A percentile compares a stretch with the other conserved stretches of the same genome.
phyloP scores from a whole-genome alignment of 2,797 vertebrate species.

The Stomatorhinus walkeri region DNA sequence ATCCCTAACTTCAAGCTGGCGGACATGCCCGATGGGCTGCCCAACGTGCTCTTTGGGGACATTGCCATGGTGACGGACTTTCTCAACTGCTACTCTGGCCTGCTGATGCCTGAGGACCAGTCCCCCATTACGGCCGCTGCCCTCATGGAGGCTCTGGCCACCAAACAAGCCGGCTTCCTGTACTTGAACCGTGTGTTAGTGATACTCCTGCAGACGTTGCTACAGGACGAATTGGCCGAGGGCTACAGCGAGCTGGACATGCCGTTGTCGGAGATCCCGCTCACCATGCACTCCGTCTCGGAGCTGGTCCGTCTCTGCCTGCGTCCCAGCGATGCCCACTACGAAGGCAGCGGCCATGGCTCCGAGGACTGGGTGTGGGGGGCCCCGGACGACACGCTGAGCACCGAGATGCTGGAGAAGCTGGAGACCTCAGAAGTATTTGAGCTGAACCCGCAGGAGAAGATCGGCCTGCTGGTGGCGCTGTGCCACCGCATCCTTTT shows the following conservation, averaged over 20 bases:
- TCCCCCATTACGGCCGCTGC: slow-evolving; percentile 81
- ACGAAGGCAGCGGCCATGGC: slow-evolving; percentile 69
- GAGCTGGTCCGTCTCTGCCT: slow-evolving; percentile 90
- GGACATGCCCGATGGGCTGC: slow-evolving; percentile 90
- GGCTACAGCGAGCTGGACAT: slow-evolving; percentile 92
- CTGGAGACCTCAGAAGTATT: slow-evolving; percentile 87
- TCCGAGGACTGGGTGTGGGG: slow-evolving; percentile 52
- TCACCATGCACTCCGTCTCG: slow-evolving; percentile 87
- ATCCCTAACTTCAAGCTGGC: slow-evolving; percentile 80
- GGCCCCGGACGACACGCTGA: slow-evolving; percentile 79
- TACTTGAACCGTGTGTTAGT: slow-evolving; percentile 88
- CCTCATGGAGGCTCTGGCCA: slow-evolving; percentile 83
- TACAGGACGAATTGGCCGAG: slow-evolving; percentile 94
- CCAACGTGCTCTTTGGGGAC: slow-evolving; percentile 88
- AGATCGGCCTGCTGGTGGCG: slow-evolving; percentile 76
- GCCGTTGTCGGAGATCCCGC: slow-evolving; percentile 88
- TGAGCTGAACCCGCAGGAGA: slow-evolving; percentile 82
- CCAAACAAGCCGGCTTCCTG: slow-evolving; percentile 85
- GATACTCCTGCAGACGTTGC: slow-evolving; percentile 85
- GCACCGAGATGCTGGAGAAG: slow-evolving; percentile 84
- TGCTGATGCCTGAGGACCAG: slow-evolving; percentile 87
- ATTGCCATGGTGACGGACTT: slow-evolving; percentile 94
- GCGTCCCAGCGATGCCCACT: slow-evolving; percentile 76
- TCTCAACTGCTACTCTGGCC: slow-evolving; percentile 80
- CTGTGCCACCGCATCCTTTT: slow-evolving; percentile 93